phyloP scores from a whole-genome alignment of 2,888 invertebrate genomes.

The Agrotis exclamationis region DNA sequence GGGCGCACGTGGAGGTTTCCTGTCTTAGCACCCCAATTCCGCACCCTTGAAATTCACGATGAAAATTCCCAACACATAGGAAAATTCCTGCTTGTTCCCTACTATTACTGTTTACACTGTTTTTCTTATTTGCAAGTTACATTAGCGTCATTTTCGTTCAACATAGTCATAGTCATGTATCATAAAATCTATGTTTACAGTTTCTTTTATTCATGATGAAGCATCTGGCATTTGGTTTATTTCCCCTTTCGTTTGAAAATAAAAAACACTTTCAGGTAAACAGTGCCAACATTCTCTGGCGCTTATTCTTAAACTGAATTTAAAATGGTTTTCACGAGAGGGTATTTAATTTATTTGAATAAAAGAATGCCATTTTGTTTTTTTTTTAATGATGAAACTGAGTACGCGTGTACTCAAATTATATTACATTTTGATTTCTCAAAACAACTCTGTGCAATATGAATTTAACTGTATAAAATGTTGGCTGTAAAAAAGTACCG shows the following conservation, averaged over 20 bases:
- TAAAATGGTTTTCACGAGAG: neutral
- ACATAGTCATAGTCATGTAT: no score
- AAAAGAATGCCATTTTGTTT: neutral
- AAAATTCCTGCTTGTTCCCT: no score
- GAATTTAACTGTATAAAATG: slow-evolving; percentile 1
- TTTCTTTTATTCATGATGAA: no score
- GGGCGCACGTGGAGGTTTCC: no score
- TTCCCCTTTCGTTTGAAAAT: neutral
- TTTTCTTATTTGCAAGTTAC: no score
- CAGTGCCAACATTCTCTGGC: neutral
- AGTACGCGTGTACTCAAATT: neutral
- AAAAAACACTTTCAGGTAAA: neutral
- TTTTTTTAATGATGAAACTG: neutral
- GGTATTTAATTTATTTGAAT: neutral
- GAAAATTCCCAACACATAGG: no score
- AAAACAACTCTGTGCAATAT: neutral
- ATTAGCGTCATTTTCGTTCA: no score
- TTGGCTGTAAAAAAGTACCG: neutral
- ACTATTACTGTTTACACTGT: no score
- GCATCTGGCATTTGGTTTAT: no score
- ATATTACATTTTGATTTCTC: neutral
- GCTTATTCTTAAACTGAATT: neutral
- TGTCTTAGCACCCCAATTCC: no score
- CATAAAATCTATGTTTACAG: no score
- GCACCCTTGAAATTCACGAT: no score